Base-by-base conservation (phyloP, 2,797 vertebrate genomes). In the Micropoecilia bifurca region DNA sequence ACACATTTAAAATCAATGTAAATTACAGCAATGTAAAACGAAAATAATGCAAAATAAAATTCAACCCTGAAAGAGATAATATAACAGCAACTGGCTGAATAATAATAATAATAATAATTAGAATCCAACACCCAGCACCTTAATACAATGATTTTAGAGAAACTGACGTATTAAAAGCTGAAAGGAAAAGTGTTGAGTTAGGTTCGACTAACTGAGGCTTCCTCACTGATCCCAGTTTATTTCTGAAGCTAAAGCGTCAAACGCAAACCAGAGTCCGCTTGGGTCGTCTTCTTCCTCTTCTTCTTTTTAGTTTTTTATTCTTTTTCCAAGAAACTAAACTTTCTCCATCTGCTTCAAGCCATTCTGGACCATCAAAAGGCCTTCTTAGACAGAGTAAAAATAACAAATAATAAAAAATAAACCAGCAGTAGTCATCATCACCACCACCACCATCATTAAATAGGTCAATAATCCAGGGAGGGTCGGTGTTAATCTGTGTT, bases 1-100 rank as follows among this genome's bases (percentile, higher is more conserved):
- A 93, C 90, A 95, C 95, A 92, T 91, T 94, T 93, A 94, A 96
- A 96, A 94, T 95, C 93, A 95, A 93, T 90, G 94, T 94, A 95
- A 96, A 95, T 96, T 96, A 96, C 96, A 96, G 95, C 96, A 96
- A 96, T 94, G 93, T 92, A 95, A 96, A 96, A 94, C 89, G 25
- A 92, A 74, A 92, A 92, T 79, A 89, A 94, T 90, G 92, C 90
- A 90, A 95, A 95, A 95, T 94, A 92, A 93, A 61, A 95, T 96
- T 95, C 94, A 96, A 95, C 94, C 95, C 95, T 96, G 95, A 96
- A 96, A 94, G 92, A 94, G 91, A 93, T 85, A 93, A 95, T 92
- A 93, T 91, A 94, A 96, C 92, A 95, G 93, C 91, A 94, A 95
- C 93, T 93, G 93, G 91, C 92, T 93, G 93, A 95, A 94, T 93